Evolutionary conservation across 1,140 invertebrate species (phyloP), one percentile per base, ranked within the genome.

Genomic region (Aphaenogaster floridana): DNA sequence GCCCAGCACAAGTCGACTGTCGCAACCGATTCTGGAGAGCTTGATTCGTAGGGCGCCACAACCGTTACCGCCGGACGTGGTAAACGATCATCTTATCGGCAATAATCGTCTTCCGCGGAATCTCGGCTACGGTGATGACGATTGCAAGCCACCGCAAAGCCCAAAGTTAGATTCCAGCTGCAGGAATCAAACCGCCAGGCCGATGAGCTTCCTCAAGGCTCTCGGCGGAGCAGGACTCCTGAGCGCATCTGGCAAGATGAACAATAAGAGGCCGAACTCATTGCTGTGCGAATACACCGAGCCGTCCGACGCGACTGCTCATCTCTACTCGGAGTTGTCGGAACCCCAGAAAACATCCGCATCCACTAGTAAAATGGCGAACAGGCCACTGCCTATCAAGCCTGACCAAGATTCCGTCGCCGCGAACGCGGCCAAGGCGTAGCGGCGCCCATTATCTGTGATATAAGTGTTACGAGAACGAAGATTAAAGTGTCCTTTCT

Each of bases 281-380:
- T 89, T 97, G 71, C 94, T 96, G 1, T 96, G 96, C 87, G 97
- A 97, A 87, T 98, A 98, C 93, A 97, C 97, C 28, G 97, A 97
- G 90, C 97, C 97, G 0, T 96, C 96, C 84, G 97, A 97, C 93
- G 96, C 96, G 7, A 96, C 96, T 11, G 95, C 97, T 1, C 97
- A 98, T 94, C 94, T 97, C 42, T 98, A 98, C 93, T 97, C 97
- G 1, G 97, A 98, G 93, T 95, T 97, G 74, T 95, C 96, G 42
- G 96, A 96, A 54, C 95, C 95, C 0, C 94, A 95, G 63, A 94
- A 95, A 74, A 95, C 94, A 54, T 96, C 96, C 13, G 96, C 95
- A 28, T 94, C 95, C 4, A 95, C 95, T 3, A 95, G 94, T 9
- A 96, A 96, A 91, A 97, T 97, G 96, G 96, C 96, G 34, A 97